Conservation (phyloP, 2,113 vertebrate species). For the Callithrix jacchus region DNA sequence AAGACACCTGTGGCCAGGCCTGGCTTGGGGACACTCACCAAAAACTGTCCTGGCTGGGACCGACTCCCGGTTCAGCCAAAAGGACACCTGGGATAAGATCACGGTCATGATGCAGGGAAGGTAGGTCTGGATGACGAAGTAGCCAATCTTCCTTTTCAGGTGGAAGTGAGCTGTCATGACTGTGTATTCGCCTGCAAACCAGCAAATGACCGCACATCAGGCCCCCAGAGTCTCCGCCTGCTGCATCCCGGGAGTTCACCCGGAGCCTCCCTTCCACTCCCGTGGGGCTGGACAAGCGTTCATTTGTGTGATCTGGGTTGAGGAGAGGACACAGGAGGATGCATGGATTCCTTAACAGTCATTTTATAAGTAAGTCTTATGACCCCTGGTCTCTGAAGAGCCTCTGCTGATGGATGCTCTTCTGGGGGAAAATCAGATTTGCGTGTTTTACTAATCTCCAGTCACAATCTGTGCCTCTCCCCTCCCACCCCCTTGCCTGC, state of each 20-base stretch:
- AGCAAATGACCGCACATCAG: background rate
- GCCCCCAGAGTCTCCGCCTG: background rate
- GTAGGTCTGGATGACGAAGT: conserved; percentile 99
- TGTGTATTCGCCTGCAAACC: conserved; percentile 92
- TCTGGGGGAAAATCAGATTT: conserved; percentile 95
- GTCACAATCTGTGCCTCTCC: conserved; percentile 90
- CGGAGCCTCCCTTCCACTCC: rapidly evolving
- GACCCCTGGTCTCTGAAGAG: conserved; percentile 77
- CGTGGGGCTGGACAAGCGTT: background rate
- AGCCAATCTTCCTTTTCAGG: conserved; percentile 98
- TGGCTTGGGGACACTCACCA: conserved; percentile 86
- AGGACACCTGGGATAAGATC: conserved; percentile 97
- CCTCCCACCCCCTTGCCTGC: background rate
- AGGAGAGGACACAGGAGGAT: background rate
- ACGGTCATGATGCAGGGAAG: conserved; percentile 99
- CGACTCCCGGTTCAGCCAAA: conserved; percentile 98
- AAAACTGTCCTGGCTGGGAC: conserved; percentile 97
- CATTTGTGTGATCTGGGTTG: background rate
- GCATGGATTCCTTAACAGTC: conserved; percentile 48
- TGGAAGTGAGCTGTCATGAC: conserved; percentile 98
- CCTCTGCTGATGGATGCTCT: conserved; percentile 89
- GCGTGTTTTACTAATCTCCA: conserved; percentile 93
- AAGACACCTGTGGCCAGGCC: no score
- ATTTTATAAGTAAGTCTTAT: conserved; percentile 66
- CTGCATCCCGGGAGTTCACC: rapidly evolving